phyloP scores from a whole-genome alignment of 2,888 invertebrate genomes.

The Elysia crispata region DNA sequence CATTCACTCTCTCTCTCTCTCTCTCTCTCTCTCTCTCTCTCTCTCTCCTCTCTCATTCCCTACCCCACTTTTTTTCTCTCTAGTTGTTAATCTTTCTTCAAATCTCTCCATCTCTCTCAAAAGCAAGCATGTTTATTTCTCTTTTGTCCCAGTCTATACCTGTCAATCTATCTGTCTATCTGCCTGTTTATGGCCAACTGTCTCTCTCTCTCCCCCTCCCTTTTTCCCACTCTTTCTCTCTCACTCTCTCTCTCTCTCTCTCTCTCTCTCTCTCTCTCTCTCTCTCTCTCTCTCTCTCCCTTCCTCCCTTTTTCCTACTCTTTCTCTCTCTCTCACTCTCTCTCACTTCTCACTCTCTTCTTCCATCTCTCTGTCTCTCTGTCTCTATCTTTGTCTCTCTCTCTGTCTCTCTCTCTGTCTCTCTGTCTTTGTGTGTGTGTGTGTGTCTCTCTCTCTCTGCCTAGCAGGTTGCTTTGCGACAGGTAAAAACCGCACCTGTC shows the following conservation, averaged over 20 bases:
- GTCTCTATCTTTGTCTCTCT: not conserved
- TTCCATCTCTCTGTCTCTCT: not conserved
- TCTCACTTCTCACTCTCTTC: not conserved
- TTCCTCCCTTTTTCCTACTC: not conserved
- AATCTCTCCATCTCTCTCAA: constrained; percentile 35
- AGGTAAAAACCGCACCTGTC: too few relatives aligned
- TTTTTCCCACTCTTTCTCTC: not conserved
- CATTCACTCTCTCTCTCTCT: not conserved
- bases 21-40: constrained; percentile 23
- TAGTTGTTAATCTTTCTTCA: not conserved
- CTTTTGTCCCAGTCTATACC: not conserved
- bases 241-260: too few relatives aligned
- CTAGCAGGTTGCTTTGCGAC: not conserved
- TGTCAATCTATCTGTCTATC: not conserved
- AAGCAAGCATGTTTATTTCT: not conserved
- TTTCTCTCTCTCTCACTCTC: not conserved
- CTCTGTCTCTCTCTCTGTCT: not conserved
- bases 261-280: not conserved
- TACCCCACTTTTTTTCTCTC: not conserved
- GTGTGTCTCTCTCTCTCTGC: constrained; percentile 11
- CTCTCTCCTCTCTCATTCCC: not conserved
- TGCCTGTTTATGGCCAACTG: not conserved
- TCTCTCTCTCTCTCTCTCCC: not conserved
- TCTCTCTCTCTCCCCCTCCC: not conserved
- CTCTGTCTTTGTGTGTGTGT: not conserved